phyloP scores from a whole-genome alignment of 1,140 invertebrate species.

The Platyura marginata region DNA sequence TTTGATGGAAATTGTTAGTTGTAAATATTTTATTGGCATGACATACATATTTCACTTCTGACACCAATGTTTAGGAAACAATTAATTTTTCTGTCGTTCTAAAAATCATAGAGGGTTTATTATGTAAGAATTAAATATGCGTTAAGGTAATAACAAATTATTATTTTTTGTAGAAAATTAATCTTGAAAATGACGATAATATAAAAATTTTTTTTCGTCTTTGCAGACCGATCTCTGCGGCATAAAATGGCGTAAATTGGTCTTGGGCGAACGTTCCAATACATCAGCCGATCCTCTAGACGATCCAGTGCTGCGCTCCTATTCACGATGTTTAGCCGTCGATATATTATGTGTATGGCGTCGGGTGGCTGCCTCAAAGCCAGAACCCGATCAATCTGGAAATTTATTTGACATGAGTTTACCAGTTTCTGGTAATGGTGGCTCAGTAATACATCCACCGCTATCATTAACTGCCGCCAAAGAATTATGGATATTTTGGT shows the following conservation, averaged over 20 bases:
- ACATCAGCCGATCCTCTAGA: conserved; percentile 53
- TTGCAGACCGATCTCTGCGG: conserved; percentile 90
- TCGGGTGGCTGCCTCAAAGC: conserved; percentile 43
- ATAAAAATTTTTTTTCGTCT: background rate
- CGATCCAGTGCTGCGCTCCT: conserved; percentile 85
- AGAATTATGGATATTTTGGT: conserved; percentile 99
- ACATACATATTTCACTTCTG: too few species aligned
- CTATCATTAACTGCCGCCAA: conserved; percentile 65
- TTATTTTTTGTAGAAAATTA: background rate
- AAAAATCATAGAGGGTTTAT: too few species aligned
- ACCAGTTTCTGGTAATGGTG: conserved; percentile 3
- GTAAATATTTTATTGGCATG: too few species aligned
- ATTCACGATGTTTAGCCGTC: conserved; percentile 78
- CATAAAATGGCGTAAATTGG: conserved; percentile 95
- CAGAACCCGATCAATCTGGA: conserved; percentile 17
- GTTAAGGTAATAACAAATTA: background rate
- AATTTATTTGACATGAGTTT: conserved; percentile 17
- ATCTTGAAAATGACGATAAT: background rate
- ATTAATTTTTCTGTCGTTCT: too few species aligned
- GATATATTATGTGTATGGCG: conserved; percentile 96
- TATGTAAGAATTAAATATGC: too few species aligned
- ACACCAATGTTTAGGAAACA: too few species aligned
- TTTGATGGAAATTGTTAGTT: too few species aligned
- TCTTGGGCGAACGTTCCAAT: conserved; percentile 42
- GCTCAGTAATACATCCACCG: conserved; percentile 31